Evolutionary conservation across 1,140 invertebrate species (phyloP), one percentile per base, ranked within the genome.

Genomic region (Ostrea denselamellosa): DNA sequence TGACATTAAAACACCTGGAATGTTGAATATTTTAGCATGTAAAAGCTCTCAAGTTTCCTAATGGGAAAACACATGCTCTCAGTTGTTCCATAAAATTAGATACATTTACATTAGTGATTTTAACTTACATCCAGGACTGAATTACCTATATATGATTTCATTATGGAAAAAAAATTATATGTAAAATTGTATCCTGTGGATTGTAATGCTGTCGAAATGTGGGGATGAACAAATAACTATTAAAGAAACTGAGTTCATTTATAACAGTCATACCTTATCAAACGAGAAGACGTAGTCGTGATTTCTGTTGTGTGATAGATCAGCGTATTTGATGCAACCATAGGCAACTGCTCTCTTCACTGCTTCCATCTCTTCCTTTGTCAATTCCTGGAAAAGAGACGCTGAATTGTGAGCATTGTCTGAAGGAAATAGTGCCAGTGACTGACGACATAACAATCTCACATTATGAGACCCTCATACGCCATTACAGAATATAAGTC

Each of bases 241-340:
- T 0, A 34, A 71, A 9, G n/a, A 71, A 19, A 71, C 1, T 2
- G 68, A 19, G 68, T 71, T 34, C 5, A 22, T 28, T 83, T 83
- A 7, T 7, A 44, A 5, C 34, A 44, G 34, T 19, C 1, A 87
- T 92, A 96, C 96, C 95, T 97, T 98, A 93, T 99, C 98, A 95
- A 99, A 99, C 0, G 99, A 99, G 95, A 99, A 99, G 10, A 99
- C 96, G 93, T 99, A 99, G 94, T 99, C 99, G 94, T 98, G 97
- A 86, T 96, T 97, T 86, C 98, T 96, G 94, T 99, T 99, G 92
- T 99, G 98, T 14, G 97, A 97, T 28, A 99, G 95, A 96, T 99
- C 99, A 7, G 99, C 97, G 95, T 99, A 99, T 95, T 99, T 99
- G 81, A 99, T 99, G 92, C 99, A 99, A 4, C 99, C 98, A 95